Conservation (phyloP, 2,888 invertebrate species). For the Agonopterix heracliana region DNA sequence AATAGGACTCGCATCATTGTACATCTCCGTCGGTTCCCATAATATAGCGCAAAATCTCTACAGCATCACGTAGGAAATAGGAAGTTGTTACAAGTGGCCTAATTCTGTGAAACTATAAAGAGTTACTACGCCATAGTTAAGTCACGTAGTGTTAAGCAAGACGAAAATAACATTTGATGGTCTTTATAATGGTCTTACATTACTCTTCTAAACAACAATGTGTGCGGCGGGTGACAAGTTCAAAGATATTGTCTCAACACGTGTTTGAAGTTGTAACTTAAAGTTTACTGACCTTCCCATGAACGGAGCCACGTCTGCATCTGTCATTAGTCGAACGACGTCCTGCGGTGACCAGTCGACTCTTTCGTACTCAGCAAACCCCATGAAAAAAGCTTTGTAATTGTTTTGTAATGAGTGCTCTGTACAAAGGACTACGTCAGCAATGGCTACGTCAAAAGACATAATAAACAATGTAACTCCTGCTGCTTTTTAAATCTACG, state of each 20-base stretch:
- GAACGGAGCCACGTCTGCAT: slow-evolving; percentile 21
- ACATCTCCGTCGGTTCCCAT: slow-evolving; percentile 54
- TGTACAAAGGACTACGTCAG: slow-evolving; percentile 19
- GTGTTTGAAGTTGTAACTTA: too few relatives aligned
- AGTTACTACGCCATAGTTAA: background rate
- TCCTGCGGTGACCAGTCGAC: slow-evolving; percentile 41
- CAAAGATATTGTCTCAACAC: too few relatives aligned
- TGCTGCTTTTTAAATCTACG: background rate
- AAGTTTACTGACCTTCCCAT: slow-evolving; percentile 49
- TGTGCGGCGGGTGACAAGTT: too few relatives aligned
- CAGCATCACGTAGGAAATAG: slow-evolving; percentile 39
- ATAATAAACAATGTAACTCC: slow-evolving; percentile 5
- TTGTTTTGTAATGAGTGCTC: slow-evolving; percentile 39
- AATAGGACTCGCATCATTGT: slow-evolving; percentile 54
- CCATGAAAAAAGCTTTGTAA: slow-evolving; percentile 32
- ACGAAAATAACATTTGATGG: too few relatives aligned
- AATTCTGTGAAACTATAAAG: slow-evolving; percentile 30
- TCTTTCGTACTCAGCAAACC: slow-evolving; percentile 25
- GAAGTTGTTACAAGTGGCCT: slow-evolving; percentile 18
- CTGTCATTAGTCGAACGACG: slow-evolving; percentile 37
- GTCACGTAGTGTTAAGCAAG: too few relatives aligned
- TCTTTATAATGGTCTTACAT: too few relatives aligned
- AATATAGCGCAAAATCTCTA: slow-evolving; percentile 30
- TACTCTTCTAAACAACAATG: too few relatives aligned
- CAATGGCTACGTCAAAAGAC: too few relatives aligned